Conservation (phyloP, 2,113 vertebrate genomes). For the Chionodraco myersi region DNA sequence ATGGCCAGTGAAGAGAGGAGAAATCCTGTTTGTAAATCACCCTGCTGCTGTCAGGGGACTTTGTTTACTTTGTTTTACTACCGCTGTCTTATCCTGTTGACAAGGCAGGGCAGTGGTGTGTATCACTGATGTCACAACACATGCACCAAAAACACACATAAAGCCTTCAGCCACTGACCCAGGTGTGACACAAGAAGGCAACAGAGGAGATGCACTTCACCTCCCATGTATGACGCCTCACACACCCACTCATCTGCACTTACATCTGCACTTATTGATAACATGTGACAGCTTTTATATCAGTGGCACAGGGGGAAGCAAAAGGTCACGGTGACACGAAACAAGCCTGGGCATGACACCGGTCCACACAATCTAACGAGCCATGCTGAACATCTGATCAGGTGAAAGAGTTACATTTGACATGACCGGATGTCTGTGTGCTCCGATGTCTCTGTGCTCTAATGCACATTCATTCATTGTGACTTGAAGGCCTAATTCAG, state of each 20-base stretch:
- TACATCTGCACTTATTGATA: slow-evolving; percentile 9
- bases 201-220: slow-evolving; percentile 74
- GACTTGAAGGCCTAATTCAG: slow-evolving; percentile 20
- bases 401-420: slow-evolving; percentile 12
- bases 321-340: slow-evolving; percentile 49
- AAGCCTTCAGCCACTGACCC: slow-evolving; percentile 35
- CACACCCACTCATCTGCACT: slow-evolving; percentile 30
- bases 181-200: slow-evolving; percentile 51
- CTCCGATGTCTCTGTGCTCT: background rate
- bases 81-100: slow-evolving; percentile 76
- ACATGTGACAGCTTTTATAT: slow-evolving; percentile 46
- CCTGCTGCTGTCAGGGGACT: slow-evolving; percentile 63
- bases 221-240: slow-evolving; percentile 66
- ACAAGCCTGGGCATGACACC: slow-evolving; percentile 37
- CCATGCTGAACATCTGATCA: slow-evolving; percentile 14
- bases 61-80: slow-evolving; percentile 79
- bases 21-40: slow-evolving; percentile 81
- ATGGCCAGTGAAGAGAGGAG: slow-evolving; percentile 65
- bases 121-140: slow-evolving; percentile 63
- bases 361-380: slow-evolving; percentile 12
- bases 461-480: background rate
- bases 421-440: slow-evolving; percentile 20
- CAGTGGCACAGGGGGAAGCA: slow-evolving; percentile 50
- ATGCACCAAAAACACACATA: slow-evolving; percentile 33
- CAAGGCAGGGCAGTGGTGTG: slow-evolving; percentile 59